phyloP scores from a whole-genome alignment of 2,113 vertebrate genomes.

The Seriola quinqueradiata region DNA sequence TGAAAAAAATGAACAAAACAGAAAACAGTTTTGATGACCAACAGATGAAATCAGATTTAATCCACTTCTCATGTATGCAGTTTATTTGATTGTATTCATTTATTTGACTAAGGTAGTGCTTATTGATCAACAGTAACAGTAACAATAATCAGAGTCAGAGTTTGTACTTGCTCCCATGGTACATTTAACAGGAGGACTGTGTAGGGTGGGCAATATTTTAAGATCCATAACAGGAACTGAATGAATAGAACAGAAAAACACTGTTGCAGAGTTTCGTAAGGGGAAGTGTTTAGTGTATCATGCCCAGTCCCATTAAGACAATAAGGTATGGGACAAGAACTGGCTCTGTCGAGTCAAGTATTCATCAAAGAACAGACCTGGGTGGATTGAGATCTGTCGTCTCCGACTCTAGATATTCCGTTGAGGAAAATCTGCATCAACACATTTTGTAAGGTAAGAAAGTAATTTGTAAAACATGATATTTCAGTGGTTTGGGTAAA shows the following conservation, averaged over 20 bases:
- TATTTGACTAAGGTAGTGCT: not conserved
- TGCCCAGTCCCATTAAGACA: not conserved
- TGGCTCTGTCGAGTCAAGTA: not conserved
- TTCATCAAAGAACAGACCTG: not conserved
- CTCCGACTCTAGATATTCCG: not conserved
- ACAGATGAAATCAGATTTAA: too few species aligned
- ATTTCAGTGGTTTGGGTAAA: not conserved
- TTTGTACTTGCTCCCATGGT: not conserved
- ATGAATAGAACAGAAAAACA: not conserved
- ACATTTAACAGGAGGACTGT: not conserved
- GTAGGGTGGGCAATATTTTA: not conserved
- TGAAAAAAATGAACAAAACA: not conserved
- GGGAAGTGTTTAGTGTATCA: constrained; percentile 10
- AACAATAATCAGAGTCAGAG: not conserved
- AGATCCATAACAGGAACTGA: not conserved
- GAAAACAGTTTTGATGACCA: too few species aligned
- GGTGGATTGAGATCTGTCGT: not conserved
- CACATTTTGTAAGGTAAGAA: constrained; percentile 39
- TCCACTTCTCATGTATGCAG: not conserved
- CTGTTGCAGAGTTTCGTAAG: constrained; percentile 24
- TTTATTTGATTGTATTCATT: not conserved
- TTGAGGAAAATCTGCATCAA: not conserved
- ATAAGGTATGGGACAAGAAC: constrained; percentile 3
- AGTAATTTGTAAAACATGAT: not conserved
- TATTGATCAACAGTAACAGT: not conserved